Evolutionary conservation across 2,797 vertebrate species (phyloP).

Genomic region (Coluber constrictor): DNA sequence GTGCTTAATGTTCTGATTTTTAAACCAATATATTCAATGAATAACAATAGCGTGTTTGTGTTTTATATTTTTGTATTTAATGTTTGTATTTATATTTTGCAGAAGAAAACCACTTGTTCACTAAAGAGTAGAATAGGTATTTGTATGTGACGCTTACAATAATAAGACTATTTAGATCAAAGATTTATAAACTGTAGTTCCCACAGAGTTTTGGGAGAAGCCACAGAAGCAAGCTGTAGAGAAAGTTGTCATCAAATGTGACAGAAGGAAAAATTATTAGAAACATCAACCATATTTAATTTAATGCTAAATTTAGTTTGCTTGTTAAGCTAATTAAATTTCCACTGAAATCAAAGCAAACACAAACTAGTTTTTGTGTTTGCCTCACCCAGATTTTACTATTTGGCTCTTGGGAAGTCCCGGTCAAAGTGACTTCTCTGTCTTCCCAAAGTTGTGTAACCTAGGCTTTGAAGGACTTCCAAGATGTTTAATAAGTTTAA

Average conservation of each 20-base stretch:
- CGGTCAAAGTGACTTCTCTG: neutral
- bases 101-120: conserved; percentile 7
- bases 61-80: neutral
- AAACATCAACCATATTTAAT: neutral
- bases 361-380: neutral
- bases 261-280: neutral
- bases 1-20: neutral
- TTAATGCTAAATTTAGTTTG: conserved; percentile 8
- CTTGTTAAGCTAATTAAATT: neutral
- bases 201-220: neutral
- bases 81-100: neutral
- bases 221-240: neutral
- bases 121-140: conserved; percentile 5
- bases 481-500: conserved; percentile 31
- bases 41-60: neutral
- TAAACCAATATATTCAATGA: neutral
- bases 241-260: neutral
- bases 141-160: conserved; percentile 5
- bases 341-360: neutral
- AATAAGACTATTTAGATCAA: neutral
- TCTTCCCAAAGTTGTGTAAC: neutral
- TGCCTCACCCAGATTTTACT: neutral
- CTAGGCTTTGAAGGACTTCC: neutral
- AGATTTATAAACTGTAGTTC: neutral
- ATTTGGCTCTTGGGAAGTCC: neutral